Evolutionary conservation across 2,888 invertebrate genomes (phyloP).

Genomic region (Physocephala rufipes): DNA sequence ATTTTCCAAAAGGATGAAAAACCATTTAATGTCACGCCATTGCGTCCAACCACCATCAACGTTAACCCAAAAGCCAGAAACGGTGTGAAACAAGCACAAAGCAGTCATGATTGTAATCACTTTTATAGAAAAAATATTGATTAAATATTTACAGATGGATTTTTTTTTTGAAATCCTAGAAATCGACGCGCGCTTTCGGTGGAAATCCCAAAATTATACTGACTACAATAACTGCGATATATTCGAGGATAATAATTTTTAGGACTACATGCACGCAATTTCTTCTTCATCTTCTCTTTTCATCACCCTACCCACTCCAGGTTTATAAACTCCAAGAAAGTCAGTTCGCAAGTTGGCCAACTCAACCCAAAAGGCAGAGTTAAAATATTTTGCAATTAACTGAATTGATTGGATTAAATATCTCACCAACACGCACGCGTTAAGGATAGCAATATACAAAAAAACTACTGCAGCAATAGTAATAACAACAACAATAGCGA

Average conservation of each 20-base stretch:
- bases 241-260: conserved; percentile 18
- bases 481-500: not conserved
- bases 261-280: conserved; percentile 22
- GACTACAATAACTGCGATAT: conserved; percentile 3
- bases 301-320: not conserved
- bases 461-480: too few relatives aligned
- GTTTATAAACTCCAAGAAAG: not conserved
- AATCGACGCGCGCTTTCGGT: not conserved
- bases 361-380: conserved; percentile 25
- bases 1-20: too few relatives aligned
- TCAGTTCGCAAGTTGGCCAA: not conserved
- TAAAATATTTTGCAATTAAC: conserved; percentile 54
- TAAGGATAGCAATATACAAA: not conserved
- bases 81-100: not conserved
- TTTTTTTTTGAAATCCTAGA: not conserved
- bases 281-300: not conserved
- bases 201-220: not conserved
- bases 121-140: conserved; percentile 3
- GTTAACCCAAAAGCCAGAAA: not conserved
- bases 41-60: too few relatives aligned
- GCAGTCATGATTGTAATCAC: not conserved
- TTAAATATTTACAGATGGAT: not conserved
- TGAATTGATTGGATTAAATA: conserved; percentile 55
- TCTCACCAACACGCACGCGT: conserved; percentile 56
- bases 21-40: not conserved